Evolutionary conservation across 2,888 invertebrate species (phyloP).

Genomic region (Opisthograptis luteolata): DNA sequence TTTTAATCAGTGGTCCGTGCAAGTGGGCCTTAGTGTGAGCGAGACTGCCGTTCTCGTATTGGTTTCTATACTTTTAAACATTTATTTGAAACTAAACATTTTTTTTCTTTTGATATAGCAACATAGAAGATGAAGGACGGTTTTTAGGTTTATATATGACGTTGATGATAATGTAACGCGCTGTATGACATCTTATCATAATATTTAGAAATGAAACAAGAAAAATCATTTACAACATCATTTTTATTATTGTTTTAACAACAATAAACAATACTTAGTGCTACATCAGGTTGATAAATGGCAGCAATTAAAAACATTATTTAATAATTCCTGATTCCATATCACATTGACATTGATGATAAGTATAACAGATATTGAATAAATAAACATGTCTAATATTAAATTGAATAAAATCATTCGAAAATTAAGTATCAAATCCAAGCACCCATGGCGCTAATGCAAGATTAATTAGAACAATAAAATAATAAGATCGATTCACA

Average conservation of each 20-base stretch:
- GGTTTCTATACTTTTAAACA: too few species aligned
- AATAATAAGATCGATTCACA: conserved; percentile 38
- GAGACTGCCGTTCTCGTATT: too few species aligned
- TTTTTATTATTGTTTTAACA: conserved; percentile 48
- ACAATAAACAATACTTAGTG: conserved; percentile 59
- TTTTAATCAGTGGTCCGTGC: too few species aligned
- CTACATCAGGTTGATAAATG: conserved; percentile 52
- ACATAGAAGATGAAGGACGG: too few species aligned
- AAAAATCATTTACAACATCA: conserved; percentile 36
- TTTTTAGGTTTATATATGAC: too few species aligned
- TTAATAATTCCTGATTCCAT: conserved; percentile 50
- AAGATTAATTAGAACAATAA: too few species aligned
- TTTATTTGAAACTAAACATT: too few species aligned
- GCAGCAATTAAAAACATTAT: conserved; percentile 54
- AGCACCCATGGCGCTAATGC: conserved; percentile 41
- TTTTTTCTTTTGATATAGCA: too few species aligned
- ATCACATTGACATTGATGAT: conserved; percentile 60
- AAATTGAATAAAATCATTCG: conserved; percentile 46
- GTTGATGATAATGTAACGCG: too few species aligned
- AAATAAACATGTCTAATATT: conserved; percentile 43
- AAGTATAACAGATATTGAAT: conserved; percentile 12
- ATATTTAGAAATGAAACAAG: conserved; percentile 40
- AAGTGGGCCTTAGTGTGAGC: too few species aligned
- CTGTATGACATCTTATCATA: too few species aligned
- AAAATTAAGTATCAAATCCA: conserved; percentile 45